These are phyloP conservation scores for Chloromyia formosa DNA, from an alignment of 2,888 invertebrate species.

Conservation along the genomic window DNA sequence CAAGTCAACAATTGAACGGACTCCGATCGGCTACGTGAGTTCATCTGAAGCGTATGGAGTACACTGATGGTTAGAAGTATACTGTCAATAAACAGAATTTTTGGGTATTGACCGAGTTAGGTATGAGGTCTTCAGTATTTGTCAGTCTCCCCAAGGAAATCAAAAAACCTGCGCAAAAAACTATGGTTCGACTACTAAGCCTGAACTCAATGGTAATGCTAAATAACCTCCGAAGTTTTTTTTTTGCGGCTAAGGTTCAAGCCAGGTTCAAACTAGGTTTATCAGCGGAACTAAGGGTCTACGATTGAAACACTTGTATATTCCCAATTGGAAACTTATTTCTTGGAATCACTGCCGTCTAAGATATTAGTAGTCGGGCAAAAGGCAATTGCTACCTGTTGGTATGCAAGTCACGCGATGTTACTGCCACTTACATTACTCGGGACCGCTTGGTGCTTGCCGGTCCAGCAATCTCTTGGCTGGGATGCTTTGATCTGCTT, in stretches of 20 bases:
- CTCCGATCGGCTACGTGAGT: slow-evolving; percentile 6
- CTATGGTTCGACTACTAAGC: no score
- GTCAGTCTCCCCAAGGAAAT: no score
- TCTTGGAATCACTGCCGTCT: background rate
- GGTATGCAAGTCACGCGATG: slow-evolving; percentile 52
- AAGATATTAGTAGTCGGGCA: slow-evolving; percentile 1
- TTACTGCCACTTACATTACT: slow-evolving; percentile 41
- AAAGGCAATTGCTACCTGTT: slow-evolving; percentile 47
- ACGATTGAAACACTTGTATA: no score
- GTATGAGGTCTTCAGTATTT: no score
- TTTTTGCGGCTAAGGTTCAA: no score
- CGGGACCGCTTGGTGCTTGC: background rate
- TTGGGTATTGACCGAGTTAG: background rate
- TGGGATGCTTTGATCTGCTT: slow-evolving; percentile 47
- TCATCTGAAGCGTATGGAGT: background rate
- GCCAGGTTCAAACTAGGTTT: no score
- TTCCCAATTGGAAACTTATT: background rate
- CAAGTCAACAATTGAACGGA: slow-evolving; percentile 18
- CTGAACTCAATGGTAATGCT: no score
- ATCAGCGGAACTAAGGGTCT: no score
- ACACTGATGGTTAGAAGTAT: slow-evolving; percentile 8
- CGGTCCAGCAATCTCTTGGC: no score
- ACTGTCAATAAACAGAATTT: background rate
- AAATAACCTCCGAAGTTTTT: no score
- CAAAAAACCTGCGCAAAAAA: no score